Conservation (phyloP, 2,888 invertebrate species). For the Cheilosia pagana region DNA sequence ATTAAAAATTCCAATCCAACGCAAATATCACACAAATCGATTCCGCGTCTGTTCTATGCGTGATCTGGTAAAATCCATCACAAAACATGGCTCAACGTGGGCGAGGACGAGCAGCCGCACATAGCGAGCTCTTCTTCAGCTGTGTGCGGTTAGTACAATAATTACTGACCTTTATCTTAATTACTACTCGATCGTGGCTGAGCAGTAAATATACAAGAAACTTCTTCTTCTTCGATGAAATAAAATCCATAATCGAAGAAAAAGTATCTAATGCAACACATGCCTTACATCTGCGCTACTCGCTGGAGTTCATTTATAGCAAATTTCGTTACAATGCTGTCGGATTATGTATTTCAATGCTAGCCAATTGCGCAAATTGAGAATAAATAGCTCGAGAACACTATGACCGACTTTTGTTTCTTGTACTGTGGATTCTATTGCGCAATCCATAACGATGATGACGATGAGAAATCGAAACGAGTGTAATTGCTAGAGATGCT, state of each 20-base stretch:
- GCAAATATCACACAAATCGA: slow-evolving; percentile 44
- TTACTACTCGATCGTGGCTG: slow-evolving; percentile 40
- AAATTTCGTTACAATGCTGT: neutral
- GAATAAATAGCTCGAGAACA: neutral
- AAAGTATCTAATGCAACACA: slow-evolving; percentile 38
- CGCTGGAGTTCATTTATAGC: neutral
- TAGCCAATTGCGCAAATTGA: slow-evolving; percentile 9
- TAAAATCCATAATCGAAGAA: slow-evolving; percentile 5
- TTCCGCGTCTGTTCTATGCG: slow-evolving; percentile 33
- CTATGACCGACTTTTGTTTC: slow-evolving; percentile 33
- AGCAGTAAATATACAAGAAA: slow-evolving; percentile 39
- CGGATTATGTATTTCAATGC: neutral
- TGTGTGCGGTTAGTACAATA: slow-evolving; percentile 35
- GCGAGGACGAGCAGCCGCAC: slow-evolving; percentile 56
- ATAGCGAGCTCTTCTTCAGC: slow-evolving; percentile 19
- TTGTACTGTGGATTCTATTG: slow-evolving; percentile 43
- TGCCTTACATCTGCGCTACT: slow-evolving; percentile 48
- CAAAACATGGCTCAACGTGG: slow-evolving; percentile 34
- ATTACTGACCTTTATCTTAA: slow-evolving; percentile 73
- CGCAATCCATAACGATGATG: slow-evolving; percentile 18
- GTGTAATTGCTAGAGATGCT: too few species aligned
- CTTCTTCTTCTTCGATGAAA: slow-evolving; percentile 27
- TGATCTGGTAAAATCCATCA: slow-evolving; percentile 56
- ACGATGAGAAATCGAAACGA: slow-evolving; percentile 20
- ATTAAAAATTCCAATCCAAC: slow-evolving; percentile 44